Base-by-base conservation (phyloP, 2,113 vertebrate species). In the Nerophis ophidion region DNA sequence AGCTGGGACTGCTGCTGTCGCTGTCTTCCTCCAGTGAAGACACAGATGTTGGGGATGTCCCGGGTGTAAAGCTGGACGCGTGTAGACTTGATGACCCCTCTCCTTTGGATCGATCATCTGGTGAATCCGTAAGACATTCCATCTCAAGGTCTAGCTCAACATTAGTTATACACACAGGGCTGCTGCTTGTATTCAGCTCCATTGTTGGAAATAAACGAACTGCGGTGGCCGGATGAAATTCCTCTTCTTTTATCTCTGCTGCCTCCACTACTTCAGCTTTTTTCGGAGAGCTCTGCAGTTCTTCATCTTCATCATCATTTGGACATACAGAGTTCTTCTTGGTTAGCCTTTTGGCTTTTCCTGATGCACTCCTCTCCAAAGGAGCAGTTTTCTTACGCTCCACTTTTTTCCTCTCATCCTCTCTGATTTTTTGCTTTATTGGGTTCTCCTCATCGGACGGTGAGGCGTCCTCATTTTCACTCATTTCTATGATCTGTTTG, bases 11-110 rank as follows among this genome's bases (percentile, higher is more conserved):
- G 63, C 96, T 97, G 66, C 96, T 98, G 83, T 98, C 97, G 71
- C 96, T 99, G 61, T 99, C 97, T 84, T 99, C 97, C 16, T 99
- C 97, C 48, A 99, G 90, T 5, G 97, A 99, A 2, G 97, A 99
- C 5, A 99, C 85, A 1, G 97, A 99, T 10, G 95, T 98, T 51
- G 96, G 97, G 17, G 97, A 99, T 1, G 97, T 99, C 33, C 97
- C 97, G 44, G 96, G 95, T 53, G 96, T 98, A 78, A 98, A 98
- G 76, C 95, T 97, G 49, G 96, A 98, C 48, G 97, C 96, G 66
- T 98, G 95, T 4, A 98, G 86, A 84, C 97, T 98, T 48, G 97
- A 98, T 60, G 96, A 98, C 0, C 95, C 95, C 73, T 99, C 97
- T 60, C 95, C 97, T 72, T 92, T 90, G 35, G 97, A 99, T 17